Base-by-base conservation (phyloP, 2,888 invertebrate genomes). In the Ornithoptera alexandrae region DNA sequence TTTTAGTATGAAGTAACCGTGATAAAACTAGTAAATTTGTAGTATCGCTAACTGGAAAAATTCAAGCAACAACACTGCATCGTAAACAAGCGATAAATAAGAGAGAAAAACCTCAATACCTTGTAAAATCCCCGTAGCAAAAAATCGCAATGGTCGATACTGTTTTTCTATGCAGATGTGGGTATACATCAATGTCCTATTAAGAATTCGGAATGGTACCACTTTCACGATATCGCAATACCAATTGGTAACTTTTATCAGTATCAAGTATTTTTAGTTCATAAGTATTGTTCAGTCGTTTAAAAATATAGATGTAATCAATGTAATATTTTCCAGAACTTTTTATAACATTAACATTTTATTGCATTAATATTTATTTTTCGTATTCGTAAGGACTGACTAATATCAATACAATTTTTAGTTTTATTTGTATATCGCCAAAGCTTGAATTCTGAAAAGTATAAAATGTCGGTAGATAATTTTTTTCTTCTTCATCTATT, bases 201-300 rank as follows among this genome's bases (percentile, higher is more conserved):
- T 84, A 80, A 80, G 78, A 77, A 84, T 85, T 84, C 83, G 82
- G 73, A 78, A 77, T 75, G 71, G 73, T 79, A 75, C 75, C 76
- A 85, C 81, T 86, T 87, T 82, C 77, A 81, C 84, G 83, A 84
- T 85, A 85, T 82, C 78, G 77, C 80, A 76, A 77, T 75, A 81
- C 77, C 79, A 81, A 79, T 4, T 20, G 78, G 80, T 73, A 74
- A 81, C 81, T 81, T 85, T 84, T 81, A 82, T 83, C 79, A 81
- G 74, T 81, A 82, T 83, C 79, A 81, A 74, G 75, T 78, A 81
- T 81, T 83, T 82, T 80, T 77, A 82, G 79, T 82, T 80, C 76
- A 77, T 73, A 77, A 72, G 74, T 77, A 77, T 77, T 75, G 75
- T 72, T 70, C 74, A 75, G 76, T 73, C 73, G 76, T 76, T 78